A percentile compares a stretch with the other conserved stretches of the same genome.
phyloP scores from a whole-genome alignment of 2,797 vertebrate genomes.

The Kryptolebias ocellatus region DNA sequence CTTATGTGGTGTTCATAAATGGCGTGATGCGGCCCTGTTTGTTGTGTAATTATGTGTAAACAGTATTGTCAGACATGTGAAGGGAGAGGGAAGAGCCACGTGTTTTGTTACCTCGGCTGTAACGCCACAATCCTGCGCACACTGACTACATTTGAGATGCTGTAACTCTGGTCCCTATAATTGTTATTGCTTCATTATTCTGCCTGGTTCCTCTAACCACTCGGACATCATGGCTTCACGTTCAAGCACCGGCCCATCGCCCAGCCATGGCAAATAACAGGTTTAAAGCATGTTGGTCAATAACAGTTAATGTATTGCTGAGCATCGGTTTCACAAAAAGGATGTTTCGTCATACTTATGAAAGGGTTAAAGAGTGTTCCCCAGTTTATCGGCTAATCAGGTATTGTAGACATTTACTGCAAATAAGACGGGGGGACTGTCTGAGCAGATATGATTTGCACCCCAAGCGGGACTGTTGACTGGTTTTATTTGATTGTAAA shows the following conservation, averaged over 20 bases:
- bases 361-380: constrained; percentile 23
- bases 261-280: constrained; percentile 10
- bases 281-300: constrained; percentile 9
- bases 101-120: background rate
- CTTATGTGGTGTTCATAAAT: constrained; percentile 41
- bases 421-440: background rate
- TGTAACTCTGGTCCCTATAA: constrained; percentile 9
- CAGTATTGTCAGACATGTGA: constrained; percentile 36
- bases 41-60: constrained; percentile 46
- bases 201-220: constrained; percentile 18
- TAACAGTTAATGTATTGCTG: background rate
- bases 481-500: constrained; percentile 1
- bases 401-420: background rate
- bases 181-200: constrained; percentile 21
- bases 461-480: background rate
- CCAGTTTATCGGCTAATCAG: constrained; percentile 28
- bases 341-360: constrained; percentile 35
- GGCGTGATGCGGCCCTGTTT: constrained; percentile 23
- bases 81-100: constrained; percentile 2
- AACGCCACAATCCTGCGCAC: background rate
- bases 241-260: background rate
- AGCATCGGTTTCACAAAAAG: background rate
- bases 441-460: constrained; percentile 2
- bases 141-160: background rate
- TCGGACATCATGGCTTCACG: constrained; percentile 35